phyloP scores from a whole-genome alignment of 2,888 invertebrate species.

The Dorcus hopei region DNA sequence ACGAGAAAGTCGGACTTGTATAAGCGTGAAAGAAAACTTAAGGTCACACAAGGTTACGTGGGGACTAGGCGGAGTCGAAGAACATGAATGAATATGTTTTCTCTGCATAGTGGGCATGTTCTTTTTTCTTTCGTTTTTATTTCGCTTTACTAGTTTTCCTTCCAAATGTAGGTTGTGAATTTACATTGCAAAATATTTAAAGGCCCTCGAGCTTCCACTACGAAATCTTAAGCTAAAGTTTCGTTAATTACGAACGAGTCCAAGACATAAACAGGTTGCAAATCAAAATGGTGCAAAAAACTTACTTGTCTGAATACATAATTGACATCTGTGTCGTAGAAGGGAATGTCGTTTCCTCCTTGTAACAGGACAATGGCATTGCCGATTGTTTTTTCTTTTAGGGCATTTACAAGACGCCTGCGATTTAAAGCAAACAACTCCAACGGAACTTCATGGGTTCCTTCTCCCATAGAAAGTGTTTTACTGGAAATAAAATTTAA shows the following conservation, averaged over 20 bases:
- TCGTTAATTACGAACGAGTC: too few relatives aligned
- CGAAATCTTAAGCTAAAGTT: too few relatives aligned
- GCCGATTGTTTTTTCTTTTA: constrained; percentile 49
- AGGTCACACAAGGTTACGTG: neutral
- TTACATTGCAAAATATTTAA: too few relatives aligned
- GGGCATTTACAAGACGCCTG: constrained; percentile 59
- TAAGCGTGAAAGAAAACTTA: neutral
- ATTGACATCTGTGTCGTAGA: constrained; percentile 84
- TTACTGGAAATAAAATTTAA: neutral
- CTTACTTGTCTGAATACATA: constrained; percentile 78
- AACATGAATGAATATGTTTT: neutral
- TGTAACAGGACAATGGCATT: constrained; percentile 73
- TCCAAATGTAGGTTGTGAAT: too few relatives aligned
- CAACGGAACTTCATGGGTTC: constrained; percentile 74
- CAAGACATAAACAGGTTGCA: neutral
- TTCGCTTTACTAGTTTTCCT: too few relatives aligned
- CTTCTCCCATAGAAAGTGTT: constrained; percentile 62
- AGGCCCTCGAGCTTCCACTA: too few relatives aligned
- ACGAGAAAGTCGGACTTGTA: too few relatives aligned
- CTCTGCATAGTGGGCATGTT: neutral
- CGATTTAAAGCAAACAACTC: constrained; percentile 77
- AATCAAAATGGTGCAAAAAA: neutral
- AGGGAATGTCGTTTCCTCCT: constrained; percentile 77
- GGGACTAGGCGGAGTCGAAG: neutral
- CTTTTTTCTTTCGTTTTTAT: too few relatives aligned